A percentile compares a stretch with the other conserved stretches of the same genome.
phyloP scores from a whole-genome alignment of 1,140 invertebrate species.

The Mycetomoellerius zeteki region DNA sequence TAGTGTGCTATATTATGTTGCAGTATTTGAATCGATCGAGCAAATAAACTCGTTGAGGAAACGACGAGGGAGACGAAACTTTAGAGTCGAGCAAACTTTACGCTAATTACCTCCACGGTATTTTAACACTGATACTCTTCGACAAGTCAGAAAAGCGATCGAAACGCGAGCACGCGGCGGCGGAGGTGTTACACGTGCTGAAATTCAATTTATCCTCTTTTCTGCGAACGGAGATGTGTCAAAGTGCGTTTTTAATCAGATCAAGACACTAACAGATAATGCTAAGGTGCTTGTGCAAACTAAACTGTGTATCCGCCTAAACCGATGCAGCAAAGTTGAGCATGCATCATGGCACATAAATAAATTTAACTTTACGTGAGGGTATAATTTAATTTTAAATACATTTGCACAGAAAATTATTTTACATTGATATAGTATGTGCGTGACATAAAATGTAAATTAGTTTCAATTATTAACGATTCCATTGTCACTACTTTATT shows the following conservation, averaged over 20 bases:
- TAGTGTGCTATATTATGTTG: slow-evolving; percentile 30
- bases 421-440: not conserved
- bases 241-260: slow-evolving; percentile 55
- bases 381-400: slow-evolving; percentile 23
- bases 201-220: slow-evolving; percentile 61
- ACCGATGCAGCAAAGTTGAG: slow-evolving; percentile 18
- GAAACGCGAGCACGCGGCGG: not conserved
- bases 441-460: slow-evolving; percentile 31
- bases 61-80: slow-evolving; percentile 50
- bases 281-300: slow-evolving; percentile 26
- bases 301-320: slow-evolving; percentile 32
- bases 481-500: slow-evolving; percentile 31
- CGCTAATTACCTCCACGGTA: slow-evolving; percentile 53
- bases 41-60: slow-evolving; percentile 55
- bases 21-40: slow-evolving; percentile 50
- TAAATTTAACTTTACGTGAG: slow-evolving; percentile 12
- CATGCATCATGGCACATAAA: slow-evolving; percentile 2
- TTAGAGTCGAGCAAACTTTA: slow-evolving; percentile 42
- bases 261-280: slow-evolving; percentile 41
- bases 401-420: not conserved
- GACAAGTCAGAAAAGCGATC: slow-evolving; percentile 50
- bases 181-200: slow-evolving; percentile 12
- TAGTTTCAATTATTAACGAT: slow-evolving; percentile 40
- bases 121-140: slow-evolving; percentile 59
- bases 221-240: slow-evolving; percentile 7